Percentiles rank a stretch among this genome's conserved stretches.
Conservation (phyloP, 1,140 invertebrate species). For the Tenebrio molitor region DNA sequence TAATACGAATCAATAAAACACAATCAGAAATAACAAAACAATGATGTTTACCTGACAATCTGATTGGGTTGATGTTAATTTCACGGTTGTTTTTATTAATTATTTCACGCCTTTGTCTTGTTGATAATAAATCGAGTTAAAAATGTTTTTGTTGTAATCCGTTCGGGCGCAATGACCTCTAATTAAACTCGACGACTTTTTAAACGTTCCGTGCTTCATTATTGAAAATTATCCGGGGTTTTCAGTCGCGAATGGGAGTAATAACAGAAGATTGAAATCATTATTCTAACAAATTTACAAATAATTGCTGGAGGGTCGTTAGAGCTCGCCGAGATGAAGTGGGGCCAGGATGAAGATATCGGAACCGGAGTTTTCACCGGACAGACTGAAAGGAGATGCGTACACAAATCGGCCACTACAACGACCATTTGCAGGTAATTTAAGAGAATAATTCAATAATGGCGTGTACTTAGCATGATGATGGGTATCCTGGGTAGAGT, state of each 20-base stretch:
- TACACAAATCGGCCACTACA: conserved; percentile 17
- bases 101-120: conserved; percentile 12
- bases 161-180: conserved; percentile 12
- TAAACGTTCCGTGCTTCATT: conserved; percentile 18
- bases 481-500: conserved; percentile 36
- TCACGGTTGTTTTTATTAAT: conserved; percentile 28
- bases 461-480: conserved; percentile 36
- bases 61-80: not conserved
- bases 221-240: conserved; percentile 29
- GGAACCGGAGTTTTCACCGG: not conserved
- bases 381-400: not conserved
- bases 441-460: conserved; percentile 40
- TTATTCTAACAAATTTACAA: conserved; percentile 12
- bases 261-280: conserved; percentile 31
- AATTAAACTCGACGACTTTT: conserved; percentile 28
- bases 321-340: not conserved
- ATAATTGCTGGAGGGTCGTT: not conserved
- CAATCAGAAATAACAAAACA: conserved; percentile 18
- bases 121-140: conserved; percentile 11
- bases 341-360: conserved; percentile 4
- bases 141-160: not conserved
- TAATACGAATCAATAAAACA: conserved; percentile 16
- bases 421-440: conserved; percentile 36
- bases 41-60: conserved; percentile 1
- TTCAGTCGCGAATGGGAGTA: not conserved